phyloP scores from a whole-genome alignment of 2,797 vertebrate species.

The Phoxinus dragarum region DNA sequence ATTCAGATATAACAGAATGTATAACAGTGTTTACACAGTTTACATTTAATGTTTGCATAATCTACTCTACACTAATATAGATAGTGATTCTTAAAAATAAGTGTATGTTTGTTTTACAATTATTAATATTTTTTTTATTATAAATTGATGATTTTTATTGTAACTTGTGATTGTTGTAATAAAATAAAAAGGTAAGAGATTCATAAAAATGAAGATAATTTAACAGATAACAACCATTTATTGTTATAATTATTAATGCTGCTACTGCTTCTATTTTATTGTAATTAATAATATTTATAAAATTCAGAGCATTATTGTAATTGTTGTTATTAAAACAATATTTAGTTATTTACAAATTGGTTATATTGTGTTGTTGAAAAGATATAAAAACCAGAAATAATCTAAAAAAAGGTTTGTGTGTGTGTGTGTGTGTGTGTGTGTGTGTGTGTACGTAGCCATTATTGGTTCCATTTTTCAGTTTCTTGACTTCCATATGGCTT shows the following conservation, averaged over 20 bases:
- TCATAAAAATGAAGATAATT: neutral
- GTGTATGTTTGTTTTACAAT: neutral
- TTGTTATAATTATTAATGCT: neutral
- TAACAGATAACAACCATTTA: neutral
- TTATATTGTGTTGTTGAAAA: neutral
- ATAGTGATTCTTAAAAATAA: neutral
- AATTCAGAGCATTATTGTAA: neutral
- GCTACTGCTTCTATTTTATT: neutral
- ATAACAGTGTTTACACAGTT: neutral
- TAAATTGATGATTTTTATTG: neutral
- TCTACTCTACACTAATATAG: neutral
- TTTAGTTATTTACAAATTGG: neutral
- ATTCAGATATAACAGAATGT: neutral
- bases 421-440: too few species aligned
- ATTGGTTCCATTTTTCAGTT: neutral
- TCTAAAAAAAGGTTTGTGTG: too few species aligned
- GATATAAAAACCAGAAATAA: neutral
- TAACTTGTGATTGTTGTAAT: neutral
- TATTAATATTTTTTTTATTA: neutral
- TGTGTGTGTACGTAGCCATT: too few species aligned
- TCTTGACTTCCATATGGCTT: neutral
- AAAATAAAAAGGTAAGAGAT: neutral
- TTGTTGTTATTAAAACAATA: neutral
- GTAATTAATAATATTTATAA: neutral
- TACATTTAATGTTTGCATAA: neutral